Conservation (phyloP, 1,140 invertebrate species). For the Trichonephila clavata region DNA sequence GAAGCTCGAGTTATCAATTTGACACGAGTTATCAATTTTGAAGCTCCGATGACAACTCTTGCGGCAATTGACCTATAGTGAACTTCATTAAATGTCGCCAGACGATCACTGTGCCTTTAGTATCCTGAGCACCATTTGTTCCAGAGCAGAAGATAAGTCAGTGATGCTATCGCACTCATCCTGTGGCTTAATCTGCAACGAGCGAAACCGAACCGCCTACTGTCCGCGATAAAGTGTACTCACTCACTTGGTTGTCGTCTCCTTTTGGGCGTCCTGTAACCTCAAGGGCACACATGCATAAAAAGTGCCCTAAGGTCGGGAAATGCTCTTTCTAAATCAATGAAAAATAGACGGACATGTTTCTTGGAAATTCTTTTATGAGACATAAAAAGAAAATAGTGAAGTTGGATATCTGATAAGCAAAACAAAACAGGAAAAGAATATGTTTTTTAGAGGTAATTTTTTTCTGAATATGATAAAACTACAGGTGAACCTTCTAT, state of each 20-base stretch:
- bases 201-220: slow-evolving; percentile 17
- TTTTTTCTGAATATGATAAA: no score
- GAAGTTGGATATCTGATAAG: no score
- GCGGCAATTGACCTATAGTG: background rate
- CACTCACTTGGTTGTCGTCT: background rate
- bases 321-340: background rate
- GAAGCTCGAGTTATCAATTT: background rate
- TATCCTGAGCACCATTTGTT: background rate
- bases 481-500: no score
- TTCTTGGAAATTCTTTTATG: no score
- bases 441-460: no score
- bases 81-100: slow-evolving; percentile 31
- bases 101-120: background rate
- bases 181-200: background rate
- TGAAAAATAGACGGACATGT: no score
- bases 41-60: background rate
- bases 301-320: background rate
- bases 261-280: background rate
- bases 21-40: background rate
- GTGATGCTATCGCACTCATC: background rate
- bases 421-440: no score
- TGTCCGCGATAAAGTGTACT: background rate
- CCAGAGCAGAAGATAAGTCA: slow-evolving; percentile 1
- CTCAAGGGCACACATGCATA: background rate
- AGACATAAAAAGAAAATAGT: no score